Percentiles rank a stretch among this genome's conserved stretches.
Evolutionary conservation across 2,888 invertebrate genomes (phyloP).

Genomic region (Brachypterus glaber): DNA sequence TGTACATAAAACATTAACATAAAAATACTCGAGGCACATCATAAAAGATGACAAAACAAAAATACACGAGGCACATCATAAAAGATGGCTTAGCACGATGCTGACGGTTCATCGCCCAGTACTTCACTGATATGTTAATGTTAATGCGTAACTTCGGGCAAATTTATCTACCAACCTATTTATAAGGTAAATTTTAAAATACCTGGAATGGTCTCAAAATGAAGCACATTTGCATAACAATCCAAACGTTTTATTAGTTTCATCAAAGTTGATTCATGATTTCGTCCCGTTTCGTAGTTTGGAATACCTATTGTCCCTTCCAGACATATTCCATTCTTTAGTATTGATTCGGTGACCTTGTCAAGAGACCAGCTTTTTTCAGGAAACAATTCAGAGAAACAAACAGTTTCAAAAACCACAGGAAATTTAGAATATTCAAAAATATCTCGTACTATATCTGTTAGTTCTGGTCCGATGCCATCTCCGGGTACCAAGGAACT

Average conservation of each 20-base stretch:
- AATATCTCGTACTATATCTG: background rate
- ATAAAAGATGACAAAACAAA: no score
- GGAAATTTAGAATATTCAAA: background rate
- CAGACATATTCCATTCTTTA: background rate
- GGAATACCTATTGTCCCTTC: background rate
- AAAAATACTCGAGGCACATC: no score
- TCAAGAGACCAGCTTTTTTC: background rate
- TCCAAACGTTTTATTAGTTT: conserved; percentile 43
- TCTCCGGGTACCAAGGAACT: background rate
- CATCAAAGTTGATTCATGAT: conserved; percentile 24
- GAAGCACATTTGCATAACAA: conserved; percentile 47
- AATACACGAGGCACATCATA: no score
- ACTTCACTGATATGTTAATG: no score
- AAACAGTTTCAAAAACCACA: background rate
- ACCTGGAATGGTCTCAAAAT: conserved; percentile 44
- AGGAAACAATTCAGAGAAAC: background rate
- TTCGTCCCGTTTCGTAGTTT: background rate
- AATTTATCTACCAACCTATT: no score
- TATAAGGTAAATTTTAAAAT: no score
- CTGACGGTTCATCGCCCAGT: no score
- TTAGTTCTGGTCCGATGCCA: background rate
- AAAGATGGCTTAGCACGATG: no score
- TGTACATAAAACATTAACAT: no score
- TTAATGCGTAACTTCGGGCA: no score
- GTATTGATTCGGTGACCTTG: background rate